phyloP scores from a whole-genome alignment of 2,113 vertebrate species.

The Chionis minor region DNA sequence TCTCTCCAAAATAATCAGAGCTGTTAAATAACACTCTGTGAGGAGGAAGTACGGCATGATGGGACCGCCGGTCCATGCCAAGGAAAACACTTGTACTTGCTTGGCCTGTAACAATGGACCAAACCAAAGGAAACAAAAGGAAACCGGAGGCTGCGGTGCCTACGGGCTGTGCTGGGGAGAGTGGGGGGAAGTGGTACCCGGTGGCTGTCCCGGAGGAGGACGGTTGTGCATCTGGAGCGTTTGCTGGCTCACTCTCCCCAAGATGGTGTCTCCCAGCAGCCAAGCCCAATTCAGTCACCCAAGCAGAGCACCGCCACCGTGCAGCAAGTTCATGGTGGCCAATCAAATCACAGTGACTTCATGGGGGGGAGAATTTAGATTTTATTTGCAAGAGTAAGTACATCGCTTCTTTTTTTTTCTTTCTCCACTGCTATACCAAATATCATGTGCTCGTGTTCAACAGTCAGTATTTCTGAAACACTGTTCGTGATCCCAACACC shows the following conservation, averaged over 20 bases:
- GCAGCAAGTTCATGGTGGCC: neutral
- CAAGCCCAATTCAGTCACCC: neutral
- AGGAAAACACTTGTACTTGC: slow-evolving; percentile 68
- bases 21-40: slow-evolving; percentile 62
- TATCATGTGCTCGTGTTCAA: neutral
- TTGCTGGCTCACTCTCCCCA: fast-evolving
- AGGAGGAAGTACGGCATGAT: slow-evolving; percentile 62
- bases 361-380: neutral
- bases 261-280: neutral
- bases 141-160: neutral
- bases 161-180: neutral
- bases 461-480: neutral
- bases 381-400: neutral
- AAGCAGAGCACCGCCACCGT: neutral
- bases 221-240: fast-evolving
- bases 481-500: neutral
- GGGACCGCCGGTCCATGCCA: slow-evolving; percentile 33
- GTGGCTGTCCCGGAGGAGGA: fast-evolving
- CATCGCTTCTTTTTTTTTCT: neutral
- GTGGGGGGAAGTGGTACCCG: fast-evolving
- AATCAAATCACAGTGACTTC: neutral
- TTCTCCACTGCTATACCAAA: neutral
- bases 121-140: slow-evolving; percentile 41
- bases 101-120: slow-evolving; percentile 30
- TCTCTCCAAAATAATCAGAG: slow-evolving; percentile 73